Evolutionary conservation across 1,140 invertebrate genomes (phyloP), one percentile per base, ranked within the genome.

Genomic region (Caenorhabditis latens): DNA sequence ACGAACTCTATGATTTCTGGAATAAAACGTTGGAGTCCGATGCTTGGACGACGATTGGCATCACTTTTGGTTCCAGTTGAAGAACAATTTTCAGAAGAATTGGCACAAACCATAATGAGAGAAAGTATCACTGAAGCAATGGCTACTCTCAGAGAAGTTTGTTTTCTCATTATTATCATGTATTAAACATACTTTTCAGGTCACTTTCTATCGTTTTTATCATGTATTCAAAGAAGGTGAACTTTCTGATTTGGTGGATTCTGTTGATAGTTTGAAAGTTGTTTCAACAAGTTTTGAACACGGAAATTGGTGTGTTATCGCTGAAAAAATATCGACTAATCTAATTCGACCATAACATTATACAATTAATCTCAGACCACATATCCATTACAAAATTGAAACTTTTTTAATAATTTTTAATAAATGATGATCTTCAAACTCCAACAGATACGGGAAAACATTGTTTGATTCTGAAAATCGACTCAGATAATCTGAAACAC

Each of bases 261-360:
- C 61, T 4, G 58, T 87, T 16, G 85, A 63, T 4, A 82, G 79
- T 57, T 65, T 83, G 42, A 83, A 67, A 61, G 84, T 88, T 4
- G 57, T 85, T 13, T 85, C 83, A 8, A 55, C 63, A 7, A 85
- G 55, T 58, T 86, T 85, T 21, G 88, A 89, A 48, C 84, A 89
- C 40, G 88, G 82, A n/a, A 89, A 89, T 83, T 89, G 88, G 88
- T 84, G 83, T 61, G 88, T 89, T 11, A 79, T 89, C n/a, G 88
- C 71, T 48, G 88, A 89, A 65, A 89, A 89, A 53, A 9, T 79
- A 21, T 6, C 71, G 21, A 13, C 46, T 0, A 48, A 79, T 50
- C 6, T 50, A 16, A 79, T 79, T 13, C 43, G 71, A 21, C 71
- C 71, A 50, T 79, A n/a, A 79, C 8, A 7, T 40, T 32, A 21